Conservation (phyloP, 2,888 invertebrate genomes). For the Seira sanloemensis region DNA sequence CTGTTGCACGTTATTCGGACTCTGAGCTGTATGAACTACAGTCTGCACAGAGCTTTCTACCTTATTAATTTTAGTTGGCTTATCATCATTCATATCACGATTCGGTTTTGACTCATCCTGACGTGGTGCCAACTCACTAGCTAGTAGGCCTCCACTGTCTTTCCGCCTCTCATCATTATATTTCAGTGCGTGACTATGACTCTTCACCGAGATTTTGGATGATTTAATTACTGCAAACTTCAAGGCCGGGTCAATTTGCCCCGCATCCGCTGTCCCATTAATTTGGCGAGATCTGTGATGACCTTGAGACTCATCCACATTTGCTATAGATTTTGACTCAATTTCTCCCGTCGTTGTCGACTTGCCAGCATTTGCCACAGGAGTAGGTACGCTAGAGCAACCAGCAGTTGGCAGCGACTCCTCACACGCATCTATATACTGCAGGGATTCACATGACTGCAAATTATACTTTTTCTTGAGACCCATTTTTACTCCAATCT, state of each 20-base stretch:
- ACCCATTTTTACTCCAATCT: constrained; percentile 71
- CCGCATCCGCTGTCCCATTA: neutral
- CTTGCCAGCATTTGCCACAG: neutral
- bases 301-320: neutral
- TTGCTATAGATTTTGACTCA: neutral
- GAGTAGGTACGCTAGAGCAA: neutral
- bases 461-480: constrained; percentile 73
- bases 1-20: too few species aligned
- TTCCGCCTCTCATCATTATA: neutral
- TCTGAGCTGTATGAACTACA: neutral
- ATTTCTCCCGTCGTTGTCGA: neutral
- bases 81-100: neutral
- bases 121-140: neutral
- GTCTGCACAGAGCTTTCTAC: constrained; percentile 7
- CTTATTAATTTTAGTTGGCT: neutral
- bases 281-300: neutral
- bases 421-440: constrained; percentile 58
- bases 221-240: constrained; percentile 18
- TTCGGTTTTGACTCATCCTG: neutral
- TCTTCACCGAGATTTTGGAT: neutral
- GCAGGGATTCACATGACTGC: constrained; percentile 72
- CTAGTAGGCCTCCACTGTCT: neutral
- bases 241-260: constrained; percentile 12
- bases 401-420: constrained; percentile 21
- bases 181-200: neutral